Base-by-base conservation (phyloP, 2,113 vertebrate genomes). In the Brachyistius frenatus region DNA sequence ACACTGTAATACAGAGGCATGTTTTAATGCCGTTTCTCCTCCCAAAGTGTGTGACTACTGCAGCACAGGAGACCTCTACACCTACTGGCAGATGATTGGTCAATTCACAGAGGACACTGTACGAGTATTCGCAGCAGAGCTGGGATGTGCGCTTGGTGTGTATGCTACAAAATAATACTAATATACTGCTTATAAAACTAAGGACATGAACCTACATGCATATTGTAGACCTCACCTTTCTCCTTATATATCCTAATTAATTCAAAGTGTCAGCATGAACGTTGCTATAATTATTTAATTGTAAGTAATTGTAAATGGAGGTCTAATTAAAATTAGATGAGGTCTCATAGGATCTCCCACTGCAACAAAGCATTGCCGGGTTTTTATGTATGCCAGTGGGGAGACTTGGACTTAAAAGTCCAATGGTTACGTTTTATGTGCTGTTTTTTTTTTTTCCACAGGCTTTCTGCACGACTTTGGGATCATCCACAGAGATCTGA, bases 381-480 rank as follows among this genome's bases (percentile, higher is more conserved):
- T 69, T 23, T 37, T 44, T 32, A 23, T 57, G 44, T 71, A 5
- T 53, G 16, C 5, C 53, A 33, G 67, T 5, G 50, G 0, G 2
- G 15, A 35, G 6, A 70, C 14, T 7, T 39, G 10, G 16, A 54
- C 56, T 33, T 50, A 1, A 79, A 56, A 49, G 33, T 32, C 41
- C 4, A 3, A 2, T 16, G 4, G 7, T 61, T 63, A n/a, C 30
- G 1, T 46, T 58, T 52, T 55, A 23, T 13, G 52, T 64, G 70
- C 32, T 62, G 0, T 44, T 62, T 2, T 57, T 3, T 15, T 44
- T 68, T 61, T 46, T 80, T 54, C 23, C 23, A 8, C 88, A 99
- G 98, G 96, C 5, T 99, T 98, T 84, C 95, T 99, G 54, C 98
- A 99, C 2, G 96, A 98, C 85, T 89, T 97, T 94, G 98, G 97